A percentile compares a stretch with the other conserved stretches of the same genome.
Evolutionary conservation across 2,888 invertebrate species (phyloP).

Genomic region (Xestoiulus laeticollis): DNA sequence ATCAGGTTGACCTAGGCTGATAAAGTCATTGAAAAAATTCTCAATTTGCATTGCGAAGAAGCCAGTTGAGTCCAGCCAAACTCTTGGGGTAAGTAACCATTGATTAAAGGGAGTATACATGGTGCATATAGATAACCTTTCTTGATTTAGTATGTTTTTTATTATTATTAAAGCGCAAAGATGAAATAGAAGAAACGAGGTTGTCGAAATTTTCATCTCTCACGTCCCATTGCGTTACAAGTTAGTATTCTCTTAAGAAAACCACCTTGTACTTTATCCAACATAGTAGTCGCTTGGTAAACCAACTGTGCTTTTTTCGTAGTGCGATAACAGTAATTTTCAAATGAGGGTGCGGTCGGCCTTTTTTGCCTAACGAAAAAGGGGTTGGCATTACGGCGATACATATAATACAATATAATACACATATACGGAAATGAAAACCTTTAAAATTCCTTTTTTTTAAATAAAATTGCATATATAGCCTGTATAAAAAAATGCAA

Average conservation of each 20-base stretch:
- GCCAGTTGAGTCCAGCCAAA: no score
- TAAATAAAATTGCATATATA: not conserved
- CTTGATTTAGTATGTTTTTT: not conserved
- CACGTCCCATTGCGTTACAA: conserved; percentile 35
- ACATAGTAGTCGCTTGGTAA: conserved; percentile 5
- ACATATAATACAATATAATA: not conserved
- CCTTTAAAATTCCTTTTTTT: not conserved
- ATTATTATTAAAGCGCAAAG: not conserved
- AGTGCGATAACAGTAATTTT: conserved; percentile 40
- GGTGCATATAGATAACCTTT: not conserved
- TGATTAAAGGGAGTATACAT: no score
- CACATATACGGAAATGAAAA: conserved; percentile 21
- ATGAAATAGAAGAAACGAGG: not conserved
- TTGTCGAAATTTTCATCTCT: not conserved
- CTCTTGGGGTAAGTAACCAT: no score
- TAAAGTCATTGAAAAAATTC: no score
- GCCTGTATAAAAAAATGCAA: not conserved
- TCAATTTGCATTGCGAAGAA: no score
- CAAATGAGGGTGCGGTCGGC: conserved; percentile 38
- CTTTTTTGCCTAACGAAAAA: not conserved
- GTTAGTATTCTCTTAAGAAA: not conserved
- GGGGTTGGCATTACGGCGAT: conserved; percentile 3
- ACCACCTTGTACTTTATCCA: not conserved
- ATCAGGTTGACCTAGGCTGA: no score
- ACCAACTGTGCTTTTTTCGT: conserved; percentile 14